These are phyloP conservation scores for Crocodylus rhombifer DNA, from an alignment of 2,797 vertebrate genomes.

Conservation along the genomic window DNA sequence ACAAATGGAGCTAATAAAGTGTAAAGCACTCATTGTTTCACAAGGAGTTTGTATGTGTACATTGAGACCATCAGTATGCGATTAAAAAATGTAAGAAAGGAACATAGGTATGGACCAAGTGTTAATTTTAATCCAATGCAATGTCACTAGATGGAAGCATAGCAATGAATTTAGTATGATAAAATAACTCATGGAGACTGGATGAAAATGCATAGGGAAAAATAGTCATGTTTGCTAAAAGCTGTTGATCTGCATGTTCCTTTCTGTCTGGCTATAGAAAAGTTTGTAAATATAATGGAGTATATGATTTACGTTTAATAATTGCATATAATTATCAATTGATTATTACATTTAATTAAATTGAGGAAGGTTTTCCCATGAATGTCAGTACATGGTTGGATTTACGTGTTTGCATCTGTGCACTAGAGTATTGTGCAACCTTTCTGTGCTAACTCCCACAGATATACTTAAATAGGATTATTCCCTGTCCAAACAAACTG, in stretches of 20 bases:
- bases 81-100: conserved; percentile 21
- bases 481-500: neutral
- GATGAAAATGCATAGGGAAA: conserved; percentile 11
- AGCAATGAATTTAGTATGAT: neutral
- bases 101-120: neutral
- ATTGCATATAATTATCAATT: no score
- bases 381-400: neutral
- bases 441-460: neutral
- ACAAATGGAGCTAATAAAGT: conserved; percentile 49
- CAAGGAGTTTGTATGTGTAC: neutral
- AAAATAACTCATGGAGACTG: neutral
- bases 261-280: neutral
- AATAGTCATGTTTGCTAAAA: neutral
- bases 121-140: neutral
- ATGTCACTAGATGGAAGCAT: neutral
- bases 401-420: neutral
- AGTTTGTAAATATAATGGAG: conserved; percentile 5
- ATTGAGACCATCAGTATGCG: neutral
- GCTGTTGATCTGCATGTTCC: neutral
- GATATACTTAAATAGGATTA: neutral
- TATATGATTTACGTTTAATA: conserved; percentile 38
- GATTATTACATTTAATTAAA: no score
- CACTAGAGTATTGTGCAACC: neutral
- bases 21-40: conserved; percentile 15
- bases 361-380: conserved; percentile 38